Percentiles rank a stretch among this genome's conserved stretches.
phyloP scores from a whole-genome alignment of 2,113 vertebrate species.

The Mus spicilegus region DNA sequence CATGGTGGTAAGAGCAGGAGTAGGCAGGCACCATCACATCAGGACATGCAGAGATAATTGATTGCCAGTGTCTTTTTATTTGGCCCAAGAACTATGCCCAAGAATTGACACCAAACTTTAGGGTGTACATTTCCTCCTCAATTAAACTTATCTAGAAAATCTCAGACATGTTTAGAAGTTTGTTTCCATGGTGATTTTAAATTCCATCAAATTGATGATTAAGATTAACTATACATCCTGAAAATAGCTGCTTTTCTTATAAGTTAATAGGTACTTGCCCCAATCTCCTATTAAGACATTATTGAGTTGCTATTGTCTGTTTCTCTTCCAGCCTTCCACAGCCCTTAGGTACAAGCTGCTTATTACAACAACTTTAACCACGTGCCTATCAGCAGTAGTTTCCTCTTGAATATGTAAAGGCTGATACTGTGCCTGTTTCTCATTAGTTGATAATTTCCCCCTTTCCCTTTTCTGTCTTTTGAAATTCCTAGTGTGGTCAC shows the following conservation, averaged over 20 bases:
- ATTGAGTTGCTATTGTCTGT: neutral
- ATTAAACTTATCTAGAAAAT: neutral
- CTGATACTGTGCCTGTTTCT: neutral
- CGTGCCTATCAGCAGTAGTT: neutral
- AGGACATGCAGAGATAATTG: too few relatives aligned
- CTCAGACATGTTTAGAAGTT: neutral
- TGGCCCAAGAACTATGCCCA: neutral
- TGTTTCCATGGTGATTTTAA: neutral
- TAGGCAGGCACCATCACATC: neutral
- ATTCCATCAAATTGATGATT: neutral
- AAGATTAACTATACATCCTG: neutral
- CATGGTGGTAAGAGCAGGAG: neutral
- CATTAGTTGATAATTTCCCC: neutral
- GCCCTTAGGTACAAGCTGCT: neutral
- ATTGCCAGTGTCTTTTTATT: neutral
- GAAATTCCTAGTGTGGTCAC: neutral
- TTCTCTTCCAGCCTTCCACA: neutral
- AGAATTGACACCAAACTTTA: too few relatives aligned
- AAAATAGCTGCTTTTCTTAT: neutral
- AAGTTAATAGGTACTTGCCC: neutral
- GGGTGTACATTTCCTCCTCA: neutral
- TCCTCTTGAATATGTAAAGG: neutral
- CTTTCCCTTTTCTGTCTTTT: neutral
- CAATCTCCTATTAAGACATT: neutral
- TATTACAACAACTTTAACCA: neutral